These are phyloP conservation scores for Penaeus vannamei DNA, from an alignment of 1,140 invertebrate genomes.

Conservation along the genomic window DNA sequence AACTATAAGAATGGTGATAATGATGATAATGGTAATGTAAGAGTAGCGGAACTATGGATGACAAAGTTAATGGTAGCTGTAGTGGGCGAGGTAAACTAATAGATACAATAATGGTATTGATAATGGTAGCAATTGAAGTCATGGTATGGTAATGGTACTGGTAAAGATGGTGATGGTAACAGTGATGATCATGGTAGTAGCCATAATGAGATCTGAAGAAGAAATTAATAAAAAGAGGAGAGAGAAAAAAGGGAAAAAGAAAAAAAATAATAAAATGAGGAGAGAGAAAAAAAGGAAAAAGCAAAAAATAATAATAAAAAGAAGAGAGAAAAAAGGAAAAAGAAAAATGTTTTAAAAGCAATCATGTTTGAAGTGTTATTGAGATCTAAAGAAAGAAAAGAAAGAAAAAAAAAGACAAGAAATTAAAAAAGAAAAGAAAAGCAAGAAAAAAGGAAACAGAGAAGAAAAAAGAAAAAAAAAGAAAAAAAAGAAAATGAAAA, in stretches of 20 bases:
- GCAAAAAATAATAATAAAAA: not conserved
- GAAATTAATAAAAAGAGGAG: not conserved
- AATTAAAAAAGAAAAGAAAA: not conserved
- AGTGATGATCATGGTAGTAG: too few species aligned
- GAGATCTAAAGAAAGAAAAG: not conserved
- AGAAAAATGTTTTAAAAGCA: not conserved
- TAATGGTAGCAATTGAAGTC: too few species aligned
- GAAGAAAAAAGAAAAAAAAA: not conserved
- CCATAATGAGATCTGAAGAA: too few species aligned
- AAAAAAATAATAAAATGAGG: too few species aligned
- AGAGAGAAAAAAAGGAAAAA: not conserved
- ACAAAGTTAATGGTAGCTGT: too few species aligned
- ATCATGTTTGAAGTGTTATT: not conserved
- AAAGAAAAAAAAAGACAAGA: conserved; percentile 4
- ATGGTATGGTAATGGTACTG: too few species aligned
- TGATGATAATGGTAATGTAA: too few species aligned
- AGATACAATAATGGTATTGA: too few species aligned
- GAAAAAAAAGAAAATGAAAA: not conserved
- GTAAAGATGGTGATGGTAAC: too few species aligned
- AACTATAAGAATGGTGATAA: too few species aligned
- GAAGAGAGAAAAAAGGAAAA: not conserved
- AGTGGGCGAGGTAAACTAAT: too few species aligned
- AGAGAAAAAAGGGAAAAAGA: not conserved
- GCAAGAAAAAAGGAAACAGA: not conserved
- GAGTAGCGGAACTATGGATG: too few species aligned